Conservation (phyloP, 2,888 invertebrate species). For the Lasioglossum morio region DNA sequence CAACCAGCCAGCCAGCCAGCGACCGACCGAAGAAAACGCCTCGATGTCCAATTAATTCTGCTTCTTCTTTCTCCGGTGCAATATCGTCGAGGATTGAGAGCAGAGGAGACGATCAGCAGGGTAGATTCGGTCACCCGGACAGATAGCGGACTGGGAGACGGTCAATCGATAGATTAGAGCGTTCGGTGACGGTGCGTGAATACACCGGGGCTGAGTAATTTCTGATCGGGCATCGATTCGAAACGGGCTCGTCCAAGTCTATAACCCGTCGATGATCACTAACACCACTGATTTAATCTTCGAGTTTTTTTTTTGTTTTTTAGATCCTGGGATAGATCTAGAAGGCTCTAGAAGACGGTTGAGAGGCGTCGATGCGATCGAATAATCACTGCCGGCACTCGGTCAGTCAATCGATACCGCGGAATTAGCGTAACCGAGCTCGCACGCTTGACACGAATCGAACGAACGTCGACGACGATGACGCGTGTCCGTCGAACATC, state of each 20-base stretch:
- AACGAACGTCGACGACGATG: slow-evolving; percentile 15
- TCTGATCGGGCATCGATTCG: slow-evolving; percentile 25
- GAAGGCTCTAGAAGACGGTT: neutral
- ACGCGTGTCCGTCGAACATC: slow-evolving; percentile 3
- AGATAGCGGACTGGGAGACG: slow-evolving; percentile 30
- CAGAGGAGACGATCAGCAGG: neutral
- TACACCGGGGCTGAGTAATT: slow-evolving; percentile 27
- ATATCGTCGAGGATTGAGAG: neutral
- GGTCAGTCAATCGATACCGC: slow-evolving; percentile 79
- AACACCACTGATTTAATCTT: neutral
- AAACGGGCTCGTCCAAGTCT: neutral
- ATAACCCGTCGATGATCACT: neutral
- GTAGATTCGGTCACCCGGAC: slow-evolving; percentile 3
- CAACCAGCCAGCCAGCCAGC: neutral
- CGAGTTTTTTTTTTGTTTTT: neutral
- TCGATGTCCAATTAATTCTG: neutral
- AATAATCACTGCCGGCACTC: slow-evolving; percentile 70
- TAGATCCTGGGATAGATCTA: neutral
- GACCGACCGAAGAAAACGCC: neutral
- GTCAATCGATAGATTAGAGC: slow-evolving; percentile 61
- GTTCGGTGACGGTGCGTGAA: slow-evolving; percentile 41
- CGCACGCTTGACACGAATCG: slow-evolving; percentile 44
- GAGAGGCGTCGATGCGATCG: slow-evolving; percentile 24
- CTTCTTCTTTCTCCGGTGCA: neutral
- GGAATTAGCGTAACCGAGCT: slow-evolving; percentile 73